Evolutionary conservation across 2,113 vertebrate genomes (phyloP).

Genomic region (Meles meles): DNA sequence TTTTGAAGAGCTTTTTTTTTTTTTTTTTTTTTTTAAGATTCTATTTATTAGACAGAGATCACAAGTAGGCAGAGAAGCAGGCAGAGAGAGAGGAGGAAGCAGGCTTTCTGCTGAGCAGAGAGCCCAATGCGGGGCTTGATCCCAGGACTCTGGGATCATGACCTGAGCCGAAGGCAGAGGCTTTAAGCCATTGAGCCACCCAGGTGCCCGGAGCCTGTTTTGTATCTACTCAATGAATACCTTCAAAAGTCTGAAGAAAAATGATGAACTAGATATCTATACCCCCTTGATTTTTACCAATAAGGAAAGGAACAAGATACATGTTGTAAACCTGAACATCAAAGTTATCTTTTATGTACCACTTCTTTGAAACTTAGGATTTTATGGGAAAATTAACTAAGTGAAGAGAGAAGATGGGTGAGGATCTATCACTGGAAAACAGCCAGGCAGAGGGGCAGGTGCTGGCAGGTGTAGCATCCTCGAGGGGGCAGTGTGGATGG

Average conservation of each 20-base stretch:
- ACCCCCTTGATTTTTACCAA: not conserved
- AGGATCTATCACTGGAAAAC: not conserved
- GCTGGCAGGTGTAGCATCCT: rapidly evolving
- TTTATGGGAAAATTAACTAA: not conserved
- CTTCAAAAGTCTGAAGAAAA: not conserved
- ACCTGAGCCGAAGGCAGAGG: too few species aligned
- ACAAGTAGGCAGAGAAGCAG: too few species aligned
- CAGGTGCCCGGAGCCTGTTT: too few species aligned
- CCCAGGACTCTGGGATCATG: too few species aligned
- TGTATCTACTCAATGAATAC: not conserved
- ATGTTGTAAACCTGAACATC: not conserved
- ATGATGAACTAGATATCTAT: not conserved
- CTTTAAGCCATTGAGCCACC: too few species aligned
- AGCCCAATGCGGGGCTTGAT: too few species aligned
- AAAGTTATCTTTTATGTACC: not conserved
- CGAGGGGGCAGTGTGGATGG: not conserved
- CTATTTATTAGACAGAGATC: too few species aligned
- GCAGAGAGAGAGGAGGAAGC: too few species aligned
- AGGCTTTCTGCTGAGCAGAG: too few species aligned
- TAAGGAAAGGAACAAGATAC: not conserved
- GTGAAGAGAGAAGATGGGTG: not conserved
- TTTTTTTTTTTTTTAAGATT: too few species aligned
- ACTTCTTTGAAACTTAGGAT: not conserved
- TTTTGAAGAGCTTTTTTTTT: too few species aligned
- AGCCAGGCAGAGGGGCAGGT: not conserved